Evolutionary conservation across 1,140 invertebrate genomes (phyloP).

Genomic region (Drosophila miranda): DNA sequence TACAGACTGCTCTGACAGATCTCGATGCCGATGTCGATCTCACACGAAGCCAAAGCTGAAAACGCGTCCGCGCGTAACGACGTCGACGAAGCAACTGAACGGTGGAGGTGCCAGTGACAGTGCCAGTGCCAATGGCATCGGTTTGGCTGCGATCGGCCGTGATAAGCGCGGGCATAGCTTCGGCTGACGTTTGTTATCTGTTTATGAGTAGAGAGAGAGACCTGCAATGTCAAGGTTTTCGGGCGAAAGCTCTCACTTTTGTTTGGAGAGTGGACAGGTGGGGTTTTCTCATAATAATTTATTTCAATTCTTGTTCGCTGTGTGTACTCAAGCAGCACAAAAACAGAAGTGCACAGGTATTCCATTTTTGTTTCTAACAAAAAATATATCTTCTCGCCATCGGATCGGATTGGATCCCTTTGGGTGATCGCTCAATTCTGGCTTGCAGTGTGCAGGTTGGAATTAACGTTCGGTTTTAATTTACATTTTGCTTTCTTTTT

Average conservation of each 20-base stretch:
- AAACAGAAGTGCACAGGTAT: conserved; percentile 62
- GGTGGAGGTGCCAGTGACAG: conserved; percentile 2
- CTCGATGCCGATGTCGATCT: conserved; percentile 28
- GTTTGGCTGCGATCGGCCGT: too few species aligned
- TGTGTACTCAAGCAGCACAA: conserved; percentile 62
- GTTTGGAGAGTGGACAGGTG: neutral
- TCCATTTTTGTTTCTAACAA: conserved; percentile 61
- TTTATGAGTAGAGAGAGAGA: neutral
- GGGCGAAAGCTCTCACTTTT: conserved; percentile 8
- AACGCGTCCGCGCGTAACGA: conserved; percentile 40
- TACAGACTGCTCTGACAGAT: neutral
- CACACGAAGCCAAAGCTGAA: conserved; percentile 8
- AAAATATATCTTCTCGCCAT: conserved; percentile 31
- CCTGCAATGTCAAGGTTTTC: conserved; percentile 26
- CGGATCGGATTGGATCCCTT: conserved; percentile 8
- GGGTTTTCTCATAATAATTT: conserved; percentile 43
- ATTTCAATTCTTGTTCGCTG: conserved; percentile 57
- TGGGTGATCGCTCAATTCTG: conserved; percentile 16
- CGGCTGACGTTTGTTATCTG: conserved; percentile 6
- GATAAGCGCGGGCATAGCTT: too few species aligned
- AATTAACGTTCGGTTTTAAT: conserved; percentile 29
- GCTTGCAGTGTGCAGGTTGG: conserved; percentile 15
- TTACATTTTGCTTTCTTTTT: conserved; percentile 35
- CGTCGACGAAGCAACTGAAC: conserved; percentile 43
- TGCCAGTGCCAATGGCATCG: neutral